Base-by-base conservation (phyloP, 2,113 vertebrate species). In the Recurvirostra avosetta region DNA sequence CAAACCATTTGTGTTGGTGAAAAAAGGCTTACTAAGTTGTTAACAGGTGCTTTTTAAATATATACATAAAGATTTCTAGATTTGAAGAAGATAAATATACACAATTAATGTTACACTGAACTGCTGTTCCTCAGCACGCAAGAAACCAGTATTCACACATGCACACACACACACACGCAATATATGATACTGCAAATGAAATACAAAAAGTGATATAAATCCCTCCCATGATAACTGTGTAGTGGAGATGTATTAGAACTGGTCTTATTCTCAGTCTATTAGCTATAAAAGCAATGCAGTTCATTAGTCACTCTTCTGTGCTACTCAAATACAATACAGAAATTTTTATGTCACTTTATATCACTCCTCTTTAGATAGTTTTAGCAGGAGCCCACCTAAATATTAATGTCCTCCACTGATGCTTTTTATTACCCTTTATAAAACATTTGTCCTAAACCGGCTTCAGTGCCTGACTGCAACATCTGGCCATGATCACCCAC, bases 281-380 rank as follows among this genome's bases (percentile, higher is more conserved):
- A 91, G 86, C 76, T 79, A 71, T 66, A 82, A 75, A 94, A 76
- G 81, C 90, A 94, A 75, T 1, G 23, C 61, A 91, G 92, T 80
- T 95, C 90, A 84, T 91, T 88, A 94, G 79, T 71, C 76, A 65
- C 45, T 84, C 73, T 81, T 88, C 72, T 68, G 8, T 61, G 40
- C 75, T 84, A 71, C 36, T 89, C 56, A 74, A 62, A 90, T 71
- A 92, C 68, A 88, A 72, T 68, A 82, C 7, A 5, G 61, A 25
- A 81, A 78, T 89, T 94, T 93, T 94, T 82, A 78, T 85, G 73
- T 85, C 73, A 91, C 27, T 94, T 84, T 68, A 19, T 36, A 87
- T 94, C 76, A 85, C 52, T 73, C 43, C 34, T 84, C 40, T 89
- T 91, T 26, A 53, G 52, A 84, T 25, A 68, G 66, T 16, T 85